Percentiles rank a stretch among this genome's conserved stretches.
phyloP scores from a whole-genome alignment of 2,113 vertebrate species.

The Upupa epops region DNA sequence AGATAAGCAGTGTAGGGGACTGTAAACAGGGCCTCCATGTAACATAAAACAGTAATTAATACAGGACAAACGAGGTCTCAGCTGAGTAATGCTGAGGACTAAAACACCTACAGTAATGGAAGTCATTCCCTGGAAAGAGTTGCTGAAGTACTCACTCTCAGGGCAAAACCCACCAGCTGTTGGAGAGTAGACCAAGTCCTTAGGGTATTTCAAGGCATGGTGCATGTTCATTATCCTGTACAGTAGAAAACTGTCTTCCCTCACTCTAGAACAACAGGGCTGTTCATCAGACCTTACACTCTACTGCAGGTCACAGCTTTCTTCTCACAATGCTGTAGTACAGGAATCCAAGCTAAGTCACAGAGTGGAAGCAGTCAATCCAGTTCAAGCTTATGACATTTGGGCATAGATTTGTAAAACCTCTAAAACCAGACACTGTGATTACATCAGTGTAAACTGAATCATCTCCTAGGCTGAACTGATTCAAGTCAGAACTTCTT shows the following conservation, averaged over 20 bases:
- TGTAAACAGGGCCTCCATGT: neutral
- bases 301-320: neutral
- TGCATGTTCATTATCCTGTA: neutral
- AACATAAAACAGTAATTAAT: neutral
- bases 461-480: neutral
- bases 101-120: neutral
- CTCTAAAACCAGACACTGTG: neutral
- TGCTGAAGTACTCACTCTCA: neutral
- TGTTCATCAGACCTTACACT: neutral
- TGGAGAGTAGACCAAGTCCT: neutral
- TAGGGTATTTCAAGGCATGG: neutral
- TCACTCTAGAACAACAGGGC: neutral
- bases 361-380: neutral
- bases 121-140: neutral
- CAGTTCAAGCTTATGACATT: neutral
- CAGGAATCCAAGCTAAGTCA: neutral
- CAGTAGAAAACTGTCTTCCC: neutral
- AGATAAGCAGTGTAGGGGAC: neutral
- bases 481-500: no score
- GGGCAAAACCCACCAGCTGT: neutral
- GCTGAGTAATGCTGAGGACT: neutral
- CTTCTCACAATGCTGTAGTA: neutral
- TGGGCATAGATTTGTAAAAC: neutral
- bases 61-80: neutral
- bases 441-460: neutral